A percentile compares a stretch with the other conserved stretches of the same genome.
Evolutionary conservation across 2,113 vertebrate genomes (phyloP).

Genomic region (Brienomyrus longianalis): DNA sequence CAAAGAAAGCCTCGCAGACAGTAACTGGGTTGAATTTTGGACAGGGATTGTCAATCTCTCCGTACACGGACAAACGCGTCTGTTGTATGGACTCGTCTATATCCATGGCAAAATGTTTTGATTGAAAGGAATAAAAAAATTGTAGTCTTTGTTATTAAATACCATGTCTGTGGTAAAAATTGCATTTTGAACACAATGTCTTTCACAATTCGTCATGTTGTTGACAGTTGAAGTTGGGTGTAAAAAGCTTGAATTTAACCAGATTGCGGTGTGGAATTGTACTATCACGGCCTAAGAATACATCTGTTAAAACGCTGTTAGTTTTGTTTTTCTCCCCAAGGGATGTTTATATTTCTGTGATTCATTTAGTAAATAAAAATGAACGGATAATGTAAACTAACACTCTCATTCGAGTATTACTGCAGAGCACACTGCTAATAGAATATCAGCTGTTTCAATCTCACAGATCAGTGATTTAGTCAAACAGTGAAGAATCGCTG

Average conservation of each 20-base stretch:
- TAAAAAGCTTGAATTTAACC: background rate
- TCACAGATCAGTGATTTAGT: background rate
- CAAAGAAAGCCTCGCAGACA: background rate
- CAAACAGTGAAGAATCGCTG: background rate
- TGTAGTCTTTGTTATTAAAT: background rate
- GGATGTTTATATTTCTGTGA: background rate
- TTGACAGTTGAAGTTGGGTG: background rate
- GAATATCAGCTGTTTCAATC: background rate
- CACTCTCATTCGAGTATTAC: background rate
- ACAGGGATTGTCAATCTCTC: background rate
- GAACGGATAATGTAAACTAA: background rate
- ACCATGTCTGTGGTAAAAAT: background rate
- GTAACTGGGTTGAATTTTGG: background rate
- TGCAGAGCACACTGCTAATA: background rate
- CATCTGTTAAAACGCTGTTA: background rate
- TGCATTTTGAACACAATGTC: background rate
- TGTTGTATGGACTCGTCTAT: background rate
- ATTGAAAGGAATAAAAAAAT: background rate
- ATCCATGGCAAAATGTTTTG: background rate
- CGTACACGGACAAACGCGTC: background rate
- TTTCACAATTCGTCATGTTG: background rate
- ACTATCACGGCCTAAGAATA: background rate
- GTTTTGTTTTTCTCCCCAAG: background rate
- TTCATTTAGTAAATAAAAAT: background rate
- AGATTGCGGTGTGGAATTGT: background rate